Evolutionary conservation across 2,888 invertebrate species (phyloP), one percentile per base, ranked within the genome.

Genomic region (Andrena dorsata): DNA sequence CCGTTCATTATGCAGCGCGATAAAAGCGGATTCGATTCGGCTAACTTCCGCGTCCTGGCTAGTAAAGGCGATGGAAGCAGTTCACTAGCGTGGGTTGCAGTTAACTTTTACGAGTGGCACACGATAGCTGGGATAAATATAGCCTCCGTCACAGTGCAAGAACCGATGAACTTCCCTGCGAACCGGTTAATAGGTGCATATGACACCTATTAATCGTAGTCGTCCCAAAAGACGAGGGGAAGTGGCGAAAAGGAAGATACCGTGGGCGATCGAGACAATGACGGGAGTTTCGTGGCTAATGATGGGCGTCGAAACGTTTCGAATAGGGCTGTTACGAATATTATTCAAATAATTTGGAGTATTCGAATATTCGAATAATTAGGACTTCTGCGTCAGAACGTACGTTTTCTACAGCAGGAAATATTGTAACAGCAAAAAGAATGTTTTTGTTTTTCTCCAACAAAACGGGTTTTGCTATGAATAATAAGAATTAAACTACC

Each of bases 201-300:
- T 53, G 75, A 68, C 68, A 60, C 51, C 53, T 53, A 53, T 53
- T 53, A 53, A 53, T 10, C 0, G 41, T 49, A 58, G 53, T 23
- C 8, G 53, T 64, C 56, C 53, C 49, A 13, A 65, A 65, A 49
- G 51, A 35, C 23, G 32, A 58, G 30, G 56, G 53, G 35, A 71
- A 23, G 76, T 28, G 65, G 41, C 28, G 26, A 41, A 65, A 68
- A 76, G 72, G 68, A 69, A 63, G 32, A 68, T n/a, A 10, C 70
- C 74, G 83, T 83, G 82, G 83, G 83, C 74, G 77, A 82, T 81
- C 73, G 63, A 28, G 68, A 69, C 47, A 53, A 53, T 70, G 61
- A 32, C 56, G 26, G 49, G 10, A 61, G 10, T 6, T 53, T 20
- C 10, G 13, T 41, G 35, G 10, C 3, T 41, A 41, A 13, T 41